Evolutionary conservation across 2,797 vertebrate genomes (phyloP), one percentile per base, ranked within the genome.

Genomic region (Sternotherus odoratus): DNA sequence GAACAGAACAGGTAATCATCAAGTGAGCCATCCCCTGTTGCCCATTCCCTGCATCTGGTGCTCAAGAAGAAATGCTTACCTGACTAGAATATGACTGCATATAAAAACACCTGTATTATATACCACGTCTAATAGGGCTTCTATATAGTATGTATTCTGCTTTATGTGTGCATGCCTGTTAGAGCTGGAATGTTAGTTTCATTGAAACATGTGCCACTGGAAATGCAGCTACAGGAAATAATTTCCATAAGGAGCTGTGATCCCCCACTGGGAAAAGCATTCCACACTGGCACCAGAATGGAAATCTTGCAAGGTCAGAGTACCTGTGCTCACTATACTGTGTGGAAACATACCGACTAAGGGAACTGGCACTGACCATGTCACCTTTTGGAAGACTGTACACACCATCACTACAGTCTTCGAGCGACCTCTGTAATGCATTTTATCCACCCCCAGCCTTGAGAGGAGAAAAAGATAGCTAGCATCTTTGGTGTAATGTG

Each of bases 321-420:
- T 2, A 2, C 12, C 88, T 39, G 72, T 16, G 11, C 53, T 53
- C 80, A 57, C 3, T 21, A 10, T 33, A 50, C 1, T 72, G 19
- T 24, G 36, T 39, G 8, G 36, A 80, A 77, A 24, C 3, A 23
- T 69, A 39, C n/a, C 85, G 48, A 57, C 15, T 9, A 39, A 80
- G 1, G 66, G 4, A 75, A 78, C 4, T 75, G 28, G 33, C 69
- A 56, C 0, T 0, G 26, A 30, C 1, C 0, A 0, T 7, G 21
- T 12, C 0, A 66, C 0, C 0, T 5, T 21, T 36, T 39, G 17
- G 28, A 21, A 91, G 80, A 24, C 79, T 83, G 48, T 1, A 5
- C 23, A 36, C 36, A 36, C 28, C 3, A 30, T 48, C 84, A 23
- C 63, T 79, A 46, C 88, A n/a, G n/a, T n/a, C n/a, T n/a, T n/a